Percentiles rank a stretch among this genome's conserved stretches.
Evolutionary conservation across 2,797 vertebrate species (phyloP).

Genomic region (Lepilemur ruficaudatus): DNA sequence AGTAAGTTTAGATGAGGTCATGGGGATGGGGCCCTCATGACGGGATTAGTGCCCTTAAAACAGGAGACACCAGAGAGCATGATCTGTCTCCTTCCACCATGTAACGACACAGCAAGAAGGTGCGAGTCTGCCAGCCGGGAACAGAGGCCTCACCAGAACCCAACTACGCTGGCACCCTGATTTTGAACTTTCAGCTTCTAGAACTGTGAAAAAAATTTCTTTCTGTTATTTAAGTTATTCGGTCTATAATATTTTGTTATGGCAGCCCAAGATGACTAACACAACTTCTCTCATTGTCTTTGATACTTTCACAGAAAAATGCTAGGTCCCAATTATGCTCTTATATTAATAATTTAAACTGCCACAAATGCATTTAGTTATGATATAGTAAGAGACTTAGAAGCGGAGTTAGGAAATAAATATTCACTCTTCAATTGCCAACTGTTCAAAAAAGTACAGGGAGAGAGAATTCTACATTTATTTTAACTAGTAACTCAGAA

Average conservation of each 20-base stretch:
- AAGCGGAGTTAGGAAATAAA: constrained; percentile 35
- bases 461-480: not conserved
- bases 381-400: not conserved
- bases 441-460: constrained; percentile 7
- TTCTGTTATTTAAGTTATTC: not conserved
- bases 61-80: not conserved
- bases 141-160: not conserved
- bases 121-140: not conserved
- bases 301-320: not conserved
- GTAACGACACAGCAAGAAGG: not conserved
- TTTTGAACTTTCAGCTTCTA: not conserved
- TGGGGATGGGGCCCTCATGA: not conserved
- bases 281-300: not conserved
- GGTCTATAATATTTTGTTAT: not conserved
- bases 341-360: not conserved
- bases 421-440: constrained; percentile 41
- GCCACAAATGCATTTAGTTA: not conserved
- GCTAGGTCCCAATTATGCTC: not conserved
- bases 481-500: constrained; percentile 67
- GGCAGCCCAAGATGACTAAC: not conserved
- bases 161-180: not conserved
- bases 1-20: not conserved
- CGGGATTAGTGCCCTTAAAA: not conserved
- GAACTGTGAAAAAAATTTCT: not conserved
- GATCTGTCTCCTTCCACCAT: not conserved